Evolutionary conservation across 2,797 vertebrate species (phyloP).

Genomic region (Xenentodon cancila): DNA sequence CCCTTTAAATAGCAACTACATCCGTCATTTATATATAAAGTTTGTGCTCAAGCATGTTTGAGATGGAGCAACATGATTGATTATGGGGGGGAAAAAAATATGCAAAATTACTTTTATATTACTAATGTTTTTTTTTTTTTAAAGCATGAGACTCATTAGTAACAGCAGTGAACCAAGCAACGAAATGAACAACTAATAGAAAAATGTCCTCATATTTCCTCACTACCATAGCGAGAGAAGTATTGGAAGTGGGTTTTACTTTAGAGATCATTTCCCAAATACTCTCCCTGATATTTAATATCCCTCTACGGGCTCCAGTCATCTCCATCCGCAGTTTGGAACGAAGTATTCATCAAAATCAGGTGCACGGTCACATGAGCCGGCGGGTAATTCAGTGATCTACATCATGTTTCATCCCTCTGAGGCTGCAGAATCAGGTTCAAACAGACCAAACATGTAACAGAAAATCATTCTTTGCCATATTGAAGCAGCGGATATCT

Average conservation of each 20-base stretch:
- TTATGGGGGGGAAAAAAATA: too few relatives aligned
- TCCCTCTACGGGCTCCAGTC: not conserved
- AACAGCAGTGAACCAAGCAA: too few relatives aligned
- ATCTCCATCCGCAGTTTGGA: not conserved
- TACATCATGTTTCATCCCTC: not conserved
- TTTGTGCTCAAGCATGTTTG: too few relatives aligned
- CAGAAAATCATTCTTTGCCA: not conserved
- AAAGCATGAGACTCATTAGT: too few relatives aligned
- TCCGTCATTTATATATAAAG: too few relatives aligned
- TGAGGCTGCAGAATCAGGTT: not conserved
- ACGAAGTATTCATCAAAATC: conserved; percentile 6
- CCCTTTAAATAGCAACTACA: too few relatives aligned
- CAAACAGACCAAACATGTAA: not conserved
- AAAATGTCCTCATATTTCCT: too few relatives aligned
- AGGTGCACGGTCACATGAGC: not conserved
- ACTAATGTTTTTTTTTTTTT: too few relatives aligned
- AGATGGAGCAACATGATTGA: too few relatives aligned
- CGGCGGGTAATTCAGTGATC: conserved; percentile 3
- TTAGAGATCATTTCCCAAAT: not conserved
- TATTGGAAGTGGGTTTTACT: not conserved
- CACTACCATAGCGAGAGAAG: too few relatives aligned
- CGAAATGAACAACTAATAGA: too few relatives aligned
- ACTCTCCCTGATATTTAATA: not conserved
- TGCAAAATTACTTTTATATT: too few relatives aligned
- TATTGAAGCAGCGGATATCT: not conserved